phyloP scores from a whole-genome alignment of 1,140 invertebrate species.

The Hormaphis cornu region DNA sequence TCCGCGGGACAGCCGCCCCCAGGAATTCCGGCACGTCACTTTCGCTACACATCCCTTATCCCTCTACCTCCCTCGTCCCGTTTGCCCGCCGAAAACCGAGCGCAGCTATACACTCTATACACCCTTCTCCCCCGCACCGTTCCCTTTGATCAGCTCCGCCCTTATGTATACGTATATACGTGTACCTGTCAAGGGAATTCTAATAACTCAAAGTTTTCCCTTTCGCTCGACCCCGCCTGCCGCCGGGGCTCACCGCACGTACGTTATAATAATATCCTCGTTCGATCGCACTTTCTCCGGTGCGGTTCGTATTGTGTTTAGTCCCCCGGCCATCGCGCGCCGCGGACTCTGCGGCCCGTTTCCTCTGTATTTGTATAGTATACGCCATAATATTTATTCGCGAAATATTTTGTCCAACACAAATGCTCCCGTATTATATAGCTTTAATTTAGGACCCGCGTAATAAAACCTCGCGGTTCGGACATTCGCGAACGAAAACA shows the following conservation, averaged over 20 bases:
- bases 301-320: too few relatives aligned
- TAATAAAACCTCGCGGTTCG: too few relatives aligned
- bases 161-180: not conserved
- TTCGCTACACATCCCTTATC: not conserved
- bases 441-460: too few relatives aligned
- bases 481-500: too few relatives aligned
- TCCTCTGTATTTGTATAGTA: too few relatives aligned
- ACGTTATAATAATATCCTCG: too few relatives aligned
- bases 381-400: too few relatives aligned
- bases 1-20: constrained; percentile 3
- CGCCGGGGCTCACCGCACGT: not conserved
- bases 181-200: constrained; percentile 31
- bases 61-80: not conserved
- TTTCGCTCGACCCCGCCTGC: not conserved
- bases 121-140: not conserved
- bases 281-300: too few relatives aligned
- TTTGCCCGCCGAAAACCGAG: not conserved
- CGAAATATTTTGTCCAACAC: too few relatives aligned
- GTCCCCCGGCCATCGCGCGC: too few relatives aligned
- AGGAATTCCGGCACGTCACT: constrained; percentile 22
- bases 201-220: constrained; percentile 29
- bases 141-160: not conserved
- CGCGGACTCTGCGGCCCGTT: too few relatives aligned
- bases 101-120: not conserved
- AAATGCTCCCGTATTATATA: too few relatives aligned